Base-by-base conservation (phyloP, 2,113 vertebrate species). In the Xerus inauris region DNA sequence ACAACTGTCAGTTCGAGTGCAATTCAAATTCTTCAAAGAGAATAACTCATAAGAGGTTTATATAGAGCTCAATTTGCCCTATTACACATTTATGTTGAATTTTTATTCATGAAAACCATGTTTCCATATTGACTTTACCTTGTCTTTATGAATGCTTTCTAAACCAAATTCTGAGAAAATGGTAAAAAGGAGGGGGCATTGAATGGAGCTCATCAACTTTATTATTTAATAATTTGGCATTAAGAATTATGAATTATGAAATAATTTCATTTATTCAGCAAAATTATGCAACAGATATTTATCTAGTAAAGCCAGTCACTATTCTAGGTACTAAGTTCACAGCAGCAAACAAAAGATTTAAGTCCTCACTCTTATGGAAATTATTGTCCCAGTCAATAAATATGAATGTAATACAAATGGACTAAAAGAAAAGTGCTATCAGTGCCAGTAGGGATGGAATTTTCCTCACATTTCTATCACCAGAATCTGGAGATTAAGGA, bases 21-120 rank as follows among this genome's bases (percentile, higher is more conserved):
- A 87, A 28, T 77, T 93, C 82, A 91, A 65, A 97, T 89, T 95
- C 73, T 51, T 95, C 89, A 57, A 75, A 73, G 12, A 38, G 35
- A 87, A 47, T 62, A 62, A 59, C 11, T 72, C 24, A 0, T 54
- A 91, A 59, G n/a, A 91, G 32, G 32, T 94, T 87, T 95, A 75
- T 51, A 8, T 7, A 75, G 73, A 93, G 13, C 12, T 86, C 26
- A 7, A 24, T 28, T 38, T 69, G 8, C 16, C 16, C 51, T 90
- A 5, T 95, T 82, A 75, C 7, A 38, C 87, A 83, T 69, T 94
- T 86, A 71, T 67, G n/a, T 32, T 45, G 17, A 49, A 3, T 51
- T 69, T 73, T 62, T 77, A 82, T 40, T 87, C 62, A 85, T 87
- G 35, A 54, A 89, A 95, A 87, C 40, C 17, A 2, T 54, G 4